These are phyloP conservation scores for Cyclopterus lumpus DNA, from an alignment of 2,797 vertebrate genomes.

Conservation along the genomic window DNA sequence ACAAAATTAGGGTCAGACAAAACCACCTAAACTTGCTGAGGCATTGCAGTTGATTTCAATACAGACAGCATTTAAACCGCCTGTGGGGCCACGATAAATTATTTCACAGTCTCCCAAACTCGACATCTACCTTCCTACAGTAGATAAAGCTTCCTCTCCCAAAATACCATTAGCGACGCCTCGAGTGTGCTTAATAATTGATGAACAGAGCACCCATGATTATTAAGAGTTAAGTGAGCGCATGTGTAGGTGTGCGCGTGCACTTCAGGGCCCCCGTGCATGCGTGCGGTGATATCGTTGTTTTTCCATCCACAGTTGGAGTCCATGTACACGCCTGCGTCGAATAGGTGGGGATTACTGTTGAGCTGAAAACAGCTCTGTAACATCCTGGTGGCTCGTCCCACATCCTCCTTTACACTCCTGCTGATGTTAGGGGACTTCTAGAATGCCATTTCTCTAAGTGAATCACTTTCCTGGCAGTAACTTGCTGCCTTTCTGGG, in stretches of 20 bases:
- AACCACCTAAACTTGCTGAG: constrained; percentile 61
- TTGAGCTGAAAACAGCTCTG: constrained; percentile 69
- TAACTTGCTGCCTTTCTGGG: constrained; percentile 24
- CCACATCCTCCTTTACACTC: constrained; percentile 62
- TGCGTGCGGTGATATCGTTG: constrained; percentile 41
- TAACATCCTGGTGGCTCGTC: constrained; percentile 58
- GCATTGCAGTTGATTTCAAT: constrained; percentile 74
- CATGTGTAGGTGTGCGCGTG: constrained; percentile 43
- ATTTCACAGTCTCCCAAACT: constrained; percentile 73
- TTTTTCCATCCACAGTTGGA: constrained; percentile 46
- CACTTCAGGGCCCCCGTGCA: constrained; percentile 15
- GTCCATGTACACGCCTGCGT: constrained; percentile 28
- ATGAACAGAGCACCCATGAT: constrained; percentile 73
- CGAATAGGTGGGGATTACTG: constrained; percentile 63
- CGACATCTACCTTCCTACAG: constrained; percentile 76
- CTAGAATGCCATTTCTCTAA: constrained; percentile 71
- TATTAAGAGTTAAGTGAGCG: constrained; percentile 78
- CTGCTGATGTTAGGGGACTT: constrained; percentile 63
- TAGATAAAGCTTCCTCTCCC: constrained; percentile 76
- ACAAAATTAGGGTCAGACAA: constrained; percentile 57
- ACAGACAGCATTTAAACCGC: constrained; percentile 76
- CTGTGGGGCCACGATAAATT: constrained; percentile 72
- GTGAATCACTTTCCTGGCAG: constrained; percentile 56
- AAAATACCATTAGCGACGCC: constrained; percentile 80
- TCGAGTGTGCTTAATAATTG: constrained; percentile 77